phyloP scores from a whole-genome alignment of 2,797 vertebrate genomes.

The Remorina albescens region DNA sequence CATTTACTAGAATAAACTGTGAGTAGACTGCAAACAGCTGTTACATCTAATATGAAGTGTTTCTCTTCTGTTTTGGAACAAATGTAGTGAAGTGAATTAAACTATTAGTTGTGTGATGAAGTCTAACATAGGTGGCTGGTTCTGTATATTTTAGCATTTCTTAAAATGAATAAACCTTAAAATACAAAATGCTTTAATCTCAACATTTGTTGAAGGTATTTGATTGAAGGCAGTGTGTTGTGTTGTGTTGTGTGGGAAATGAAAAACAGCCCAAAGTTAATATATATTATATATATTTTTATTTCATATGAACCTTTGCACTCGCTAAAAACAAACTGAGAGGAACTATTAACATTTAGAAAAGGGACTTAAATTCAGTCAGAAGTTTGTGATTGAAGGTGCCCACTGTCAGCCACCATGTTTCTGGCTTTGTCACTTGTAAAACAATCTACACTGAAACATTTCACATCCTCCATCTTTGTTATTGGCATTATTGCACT shows the following conservation, averaged over 20 bases:
- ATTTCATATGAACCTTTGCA: background rate
- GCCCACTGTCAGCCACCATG: background rate
- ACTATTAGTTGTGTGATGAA: background rate
- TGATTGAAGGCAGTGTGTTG: background rate
- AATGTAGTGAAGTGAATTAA: background rate
- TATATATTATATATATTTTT: too few species aligned
- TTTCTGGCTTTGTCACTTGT: background rate
- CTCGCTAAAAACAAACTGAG: background rate
- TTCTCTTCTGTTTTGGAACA: background rate
- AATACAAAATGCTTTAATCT: background rate
- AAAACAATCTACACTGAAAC: background rate
- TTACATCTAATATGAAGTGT: background rate
- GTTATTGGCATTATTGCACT: background rate
- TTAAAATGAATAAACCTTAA: slow-evolving; percentile 5
- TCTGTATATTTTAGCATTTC: background rate
- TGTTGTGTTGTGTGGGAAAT: background rate
- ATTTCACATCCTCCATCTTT: background rate
- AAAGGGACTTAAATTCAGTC: background rate
- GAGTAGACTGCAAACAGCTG: background rate
- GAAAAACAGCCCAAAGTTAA: background rate
- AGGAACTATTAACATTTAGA: background rate
- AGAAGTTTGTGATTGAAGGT: background rate
- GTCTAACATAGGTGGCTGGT: background rate
- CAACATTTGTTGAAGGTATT: too few species aligned
- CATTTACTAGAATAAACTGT: background rate